Conservation (phyloP, 1,140 invertebrate species). For the Cydia splendana region DNA sequence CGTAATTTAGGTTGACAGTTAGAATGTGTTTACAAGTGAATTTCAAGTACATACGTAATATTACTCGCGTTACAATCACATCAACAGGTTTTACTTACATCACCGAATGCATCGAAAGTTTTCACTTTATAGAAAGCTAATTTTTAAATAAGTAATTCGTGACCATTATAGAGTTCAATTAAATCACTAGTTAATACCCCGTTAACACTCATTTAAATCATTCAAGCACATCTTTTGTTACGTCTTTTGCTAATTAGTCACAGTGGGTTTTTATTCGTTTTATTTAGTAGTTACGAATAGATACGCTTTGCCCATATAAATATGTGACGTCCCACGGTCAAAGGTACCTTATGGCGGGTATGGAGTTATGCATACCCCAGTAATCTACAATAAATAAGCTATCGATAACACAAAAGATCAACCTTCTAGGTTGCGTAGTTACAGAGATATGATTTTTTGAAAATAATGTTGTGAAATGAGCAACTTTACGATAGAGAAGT, state of each 20-base stretch:
- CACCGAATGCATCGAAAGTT: conserved; percentile 30
- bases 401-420: too few relatives aligned
- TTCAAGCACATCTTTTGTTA: background rate
- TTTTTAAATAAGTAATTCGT: conserved; percentile 24
- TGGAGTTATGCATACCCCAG: too few relatives aligned
- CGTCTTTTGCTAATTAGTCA: background rate
- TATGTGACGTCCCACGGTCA: too few relatives aligned
- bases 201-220: background rate
- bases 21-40: conserved; percentile 30
- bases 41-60: conserved; percentile 28
- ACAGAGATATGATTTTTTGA: too few relatives aligned
- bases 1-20: conserved; percentile 26
- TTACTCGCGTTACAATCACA: conserved; percentile 29
- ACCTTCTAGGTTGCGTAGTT: too few relatives aligned
- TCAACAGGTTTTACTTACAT: conserved; percentile 31
- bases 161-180: conserved; percentile 33
- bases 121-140: conserved; percentile 41
- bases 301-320: too few relatives aligned
- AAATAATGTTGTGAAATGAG: too few relatives aligned
- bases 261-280: background rate
- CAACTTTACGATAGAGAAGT: too few relatives aligned
- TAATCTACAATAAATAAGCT: too few relatives aligned
- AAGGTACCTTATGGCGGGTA: too few relatives aligned
- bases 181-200: conserved; percentile 21
- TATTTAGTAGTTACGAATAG: too few relatives aligned